phyloP scores from a whole-genome alignment of 2,797 vertebrate genomes.

The Pseudomugil tenellus region DNA sequence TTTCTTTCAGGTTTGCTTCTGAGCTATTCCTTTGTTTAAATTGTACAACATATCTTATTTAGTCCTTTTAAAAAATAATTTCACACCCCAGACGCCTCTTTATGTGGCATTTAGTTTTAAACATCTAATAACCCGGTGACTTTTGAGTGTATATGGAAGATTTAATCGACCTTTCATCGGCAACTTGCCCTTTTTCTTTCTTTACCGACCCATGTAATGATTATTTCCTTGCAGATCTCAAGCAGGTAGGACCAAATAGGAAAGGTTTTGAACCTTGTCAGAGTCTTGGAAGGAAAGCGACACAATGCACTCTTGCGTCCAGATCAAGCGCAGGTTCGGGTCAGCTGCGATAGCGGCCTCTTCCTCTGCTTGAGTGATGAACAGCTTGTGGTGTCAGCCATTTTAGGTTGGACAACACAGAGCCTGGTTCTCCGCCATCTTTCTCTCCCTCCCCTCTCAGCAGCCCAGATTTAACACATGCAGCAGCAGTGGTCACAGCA shows the following conservation, averaged over 20 bases:
- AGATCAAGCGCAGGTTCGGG: constrained; percentile 55
- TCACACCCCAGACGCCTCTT: constrained; percentile 1
- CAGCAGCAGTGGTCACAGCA: constrained; percentile 72
- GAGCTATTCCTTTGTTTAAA: constrained; percentile 8
- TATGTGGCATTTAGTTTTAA: not conserved
- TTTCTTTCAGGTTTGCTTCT: constrained; percentile 19
- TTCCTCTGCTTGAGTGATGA: constrained; percentile 78
- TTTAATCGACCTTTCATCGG: constrained; percentile 17
- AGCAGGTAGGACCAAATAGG: constrained; percentile 30
- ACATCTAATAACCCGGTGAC: not conserved
- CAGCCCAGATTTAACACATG: constrained; percentile 78
- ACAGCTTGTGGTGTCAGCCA: constrained; percentile 86
- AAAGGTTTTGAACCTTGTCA: constrained; percentile 30
- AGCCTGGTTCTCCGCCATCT: constrained; percentile 83
- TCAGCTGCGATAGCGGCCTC: constrained; percentile 71
- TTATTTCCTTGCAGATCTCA: constrained; percentile 42
- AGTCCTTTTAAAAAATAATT: not conserved
- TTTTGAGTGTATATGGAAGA: constrained; percentile 7
- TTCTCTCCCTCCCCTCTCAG: constrained; percentile 68
- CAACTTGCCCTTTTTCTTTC: not conserved
- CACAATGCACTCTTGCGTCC: constrained; percentile 39
- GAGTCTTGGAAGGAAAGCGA: constrained; percentile 18
- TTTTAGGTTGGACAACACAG: constrained; percentile 85
- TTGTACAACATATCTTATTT: not conserved
- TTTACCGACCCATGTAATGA: constrained; percentile 31